Evolutionary conservation across 1,140 invertebrate species (phyloP).

Genomic region (Dreissena rostriformis): DNA sequence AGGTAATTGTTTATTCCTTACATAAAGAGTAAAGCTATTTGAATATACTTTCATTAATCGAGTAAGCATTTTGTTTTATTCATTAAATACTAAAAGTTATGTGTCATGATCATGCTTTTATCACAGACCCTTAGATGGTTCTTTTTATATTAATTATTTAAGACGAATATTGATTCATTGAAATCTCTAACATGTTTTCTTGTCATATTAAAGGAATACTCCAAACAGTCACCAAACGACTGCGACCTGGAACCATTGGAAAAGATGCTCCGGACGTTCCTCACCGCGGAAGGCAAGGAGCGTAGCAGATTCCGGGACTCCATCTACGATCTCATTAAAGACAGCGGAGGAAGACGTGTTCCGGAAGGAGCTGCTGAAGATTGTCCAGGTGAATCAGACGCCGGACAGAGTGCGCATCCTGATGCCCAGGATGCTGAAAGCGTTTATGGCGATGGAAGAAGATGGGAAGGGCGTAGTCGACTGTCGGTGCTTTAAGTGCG

Average conservation of each 20-base stretch:
- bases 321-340: not conserved
- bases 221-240: constrained; percentile 6
- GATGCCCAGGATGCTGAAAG: constrained; percentile 16
- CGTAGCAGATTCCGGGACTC: not conserved
- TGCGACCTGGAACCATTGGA: constrained; percentile 34
- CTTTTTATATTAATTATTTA: not conserved
- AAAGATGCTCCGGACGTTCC: constrained; percentile 3
- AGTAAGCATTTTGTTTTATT: no score
- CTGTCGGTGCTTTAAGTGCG: constrained; percentile 5
- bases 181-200: not conserved
- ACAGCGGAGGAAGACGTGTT: not conserved
- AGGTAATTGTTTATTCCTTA: no score
- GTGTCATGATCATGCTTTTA: not conserved
- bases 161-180: not conserved
- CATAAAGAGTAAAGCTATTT: no score
- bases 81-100: no score
- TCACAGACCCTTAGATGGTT: not conserved
- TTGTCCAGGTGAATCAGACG: not conserved
- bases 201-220: constrained; percentile 16
- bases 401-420: not conserved
- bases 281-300: not conserved
- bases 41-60: no score
- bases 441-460: constrained; percentile 26
- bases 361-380: not conserved
- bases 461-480: not conserved